Evolutionary conservation across 2,797 vertebrate species (phyloP).

Genomic region (Hypotaenidia philippensis): DNA sequence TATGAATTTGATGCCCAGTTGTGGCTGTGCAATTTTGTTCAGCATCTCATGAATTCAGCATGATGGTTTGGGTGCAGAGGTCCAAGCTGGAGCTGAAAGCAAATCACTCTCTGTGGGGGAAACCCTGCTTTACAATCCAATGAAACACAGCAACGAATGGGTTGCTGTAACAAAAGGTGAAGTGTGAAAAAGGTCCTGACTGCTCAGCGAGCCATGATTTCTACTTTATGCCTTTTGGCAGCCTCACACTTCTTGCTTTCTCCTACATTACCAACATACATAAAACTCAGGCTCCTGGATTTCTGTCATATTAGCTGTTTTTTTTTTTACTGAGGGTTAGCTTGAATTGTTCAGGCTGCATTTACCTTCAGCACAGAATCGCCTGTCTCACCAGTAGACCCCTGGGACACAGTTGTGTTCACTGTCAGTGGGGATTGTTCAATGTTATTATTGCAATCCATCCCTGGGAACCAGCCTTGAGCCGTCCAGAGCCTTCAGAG

Average conservation of each 20-base stretch:
- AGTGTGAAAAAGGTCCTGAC: not conserved
- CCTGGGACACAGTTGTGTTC: not conserved
- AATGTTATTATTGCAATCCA: not conserved
- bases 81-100: not conserved
- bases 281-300: not conserved
- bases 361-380: not conserved
- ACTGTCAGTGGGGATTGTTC: not conserved
- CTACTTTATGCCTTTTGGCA: slow-evolving; percentile 41
- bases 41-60: not conserved
- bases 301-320: not conserved
- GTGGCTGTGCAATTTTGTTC: not conserved
- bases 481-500: not conserved
- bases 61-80: not conserved
- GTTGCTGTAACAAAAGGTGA: not conserved
- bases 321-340: not conserved
- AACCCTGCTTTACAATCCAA: not conserved
- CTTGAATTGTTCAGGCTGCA: not conserved
- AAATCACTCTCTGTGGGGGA: not conserved
- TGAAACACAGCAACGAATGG: not conserved
- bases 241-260: not conserved
- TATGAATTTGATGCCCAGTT: not conserved
- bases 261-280: not conserved
- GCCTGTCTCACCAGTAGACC: not conserved
- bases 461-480: not conserved
- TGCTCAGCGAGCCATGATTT: not conserved